These are phyloP conservation scores for Emberiza fucata DNA, from an alignment of 2,113 vertebrate species.

Conservation along the genomic window DNA sequence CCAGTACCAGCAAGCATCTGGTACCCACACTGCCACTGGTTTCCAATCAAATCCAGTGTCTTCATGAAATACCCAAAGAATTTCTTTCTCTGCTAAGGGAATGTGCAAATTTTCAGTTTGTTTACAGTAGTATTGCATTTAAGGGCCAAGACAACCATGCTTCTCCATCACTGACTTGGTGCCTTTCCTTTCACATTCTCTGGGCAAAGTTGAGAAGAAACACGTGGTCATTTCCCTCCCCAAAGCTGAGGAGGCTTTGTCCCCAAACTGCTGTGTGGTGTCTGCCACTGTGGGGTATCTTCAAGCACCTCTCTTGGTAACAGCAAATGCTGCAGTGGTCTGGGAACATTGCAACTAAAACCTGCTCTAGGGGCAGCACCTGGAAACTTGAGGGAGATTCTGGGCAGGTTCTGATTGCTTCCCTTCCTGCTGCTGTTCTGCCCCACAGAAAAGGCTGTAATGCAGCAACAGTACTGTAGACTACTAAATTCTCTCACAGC, in stretches of 20 bases:
- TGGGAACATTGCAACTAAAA: neutral
- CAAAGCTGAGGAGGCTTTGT: neutral
- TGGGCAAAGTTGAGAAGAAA: neutral
- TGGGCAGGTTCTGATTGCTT: neutral
- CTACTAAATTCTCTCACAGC: neutral
- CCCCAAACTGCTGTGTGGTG: neutral
- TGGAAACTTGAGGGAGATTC: neutral
- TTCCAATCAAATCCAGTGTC: neutral
- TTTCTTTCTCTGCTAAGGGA: neutral
- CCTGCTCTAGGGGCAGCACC: neutral
- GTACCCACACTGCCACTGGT: neutral
- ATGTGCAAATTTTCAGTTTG: neutral
- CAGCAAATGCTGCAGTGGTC: neutral
- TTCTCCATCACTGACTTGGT: neutral
- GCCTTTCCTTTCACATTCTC: neutral
- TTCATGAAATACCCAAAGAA: neutral
- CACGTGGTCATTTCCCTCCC: neutral
- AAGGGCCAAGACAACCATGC: neutral
- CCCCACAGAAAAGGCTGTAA: neutral
- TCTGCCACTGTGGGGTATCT: neutral
- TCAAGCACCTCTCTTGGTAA: neutral
- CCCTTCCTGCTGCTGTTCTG: neutral
- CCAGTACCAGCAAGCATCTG: neutral
- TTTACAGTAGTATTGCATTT: neutral
- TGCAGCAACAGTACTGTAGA: neutral